Conservation (phyloP, 2,888 invertebrate species). For the Apodemia duryi region DNA sequence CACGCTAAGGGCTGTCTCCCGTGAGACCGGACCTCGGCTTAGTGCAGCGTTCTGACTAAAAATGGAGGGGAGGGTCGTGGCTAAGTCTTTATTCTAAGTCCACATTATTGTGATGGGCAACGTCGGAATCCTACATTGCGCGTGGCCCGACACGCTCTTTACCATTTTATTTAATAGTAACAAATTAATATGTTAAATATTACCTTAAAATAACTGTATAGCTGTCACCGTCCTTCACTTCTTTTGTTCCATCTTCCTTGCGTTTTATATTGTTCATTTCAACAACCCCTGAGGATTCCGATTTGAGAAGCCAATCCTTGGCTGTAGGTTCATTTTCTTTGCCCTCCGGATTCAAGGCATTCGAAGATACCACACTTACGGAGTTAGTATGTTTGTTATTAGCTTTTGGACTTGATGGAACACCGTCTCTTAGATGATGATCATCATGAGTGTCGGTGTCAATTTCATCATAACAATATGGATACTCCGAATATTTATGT, state of each 20-base stretch:
- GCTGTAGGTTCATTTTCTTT: slow-evolving; percentile 63
- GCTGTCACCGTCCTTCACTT: slow-evolving; percentile 81
- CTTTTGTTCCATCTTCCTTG: slow-evolving; percentile 64
- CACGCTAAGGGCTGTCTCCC: too few relatives aligned
- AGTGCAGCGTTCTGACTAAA: too few relatives aligned
- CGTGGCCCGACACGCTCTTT: too few relatives aligned
- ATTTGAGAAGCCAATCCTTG: slow-evolving; percentile 66
- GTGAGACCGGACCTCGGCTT: too few relatives aligned
- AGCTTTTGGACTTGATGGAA: slow-evolving; percentile 64
- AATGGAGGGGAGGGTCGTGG: too few relatives aligned
- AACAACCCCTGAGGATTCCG: slow-evolving; percentile 57
- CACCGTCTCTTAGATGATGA: slow-evolving; percentile 72
- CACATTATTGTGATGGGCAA: too few relatives aligned
- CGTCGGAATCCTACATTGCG: too few relatives aligned
- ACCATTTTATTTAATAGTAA: too few relatives aligned
- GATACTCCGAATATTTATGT: slow-evolving; percentile 93
- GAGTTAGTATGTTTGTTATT: slow-evolving; percentile 66
- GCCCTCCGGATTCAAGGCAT: slow-evolving; percentile 56
- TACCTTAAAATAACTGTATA: slow-evolving; percentile 88
- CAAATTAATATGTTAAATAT: slow-evolving; percentile 28
- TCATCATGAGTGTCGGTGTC: slow-evolving; percentile 85
- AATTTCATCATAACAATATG: slow-evolving; percentile 92
- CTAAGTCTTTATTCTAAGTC: too few relatives aligned
- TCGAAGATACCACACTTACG: slow-evolving; percentile 71
- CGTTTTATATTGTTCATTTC: slow-evolving; percentile 74